Base-by-base conservation (phyloP, 2,888 invertebrate genomes). In the Tetheella fluctuosa region DNA sequence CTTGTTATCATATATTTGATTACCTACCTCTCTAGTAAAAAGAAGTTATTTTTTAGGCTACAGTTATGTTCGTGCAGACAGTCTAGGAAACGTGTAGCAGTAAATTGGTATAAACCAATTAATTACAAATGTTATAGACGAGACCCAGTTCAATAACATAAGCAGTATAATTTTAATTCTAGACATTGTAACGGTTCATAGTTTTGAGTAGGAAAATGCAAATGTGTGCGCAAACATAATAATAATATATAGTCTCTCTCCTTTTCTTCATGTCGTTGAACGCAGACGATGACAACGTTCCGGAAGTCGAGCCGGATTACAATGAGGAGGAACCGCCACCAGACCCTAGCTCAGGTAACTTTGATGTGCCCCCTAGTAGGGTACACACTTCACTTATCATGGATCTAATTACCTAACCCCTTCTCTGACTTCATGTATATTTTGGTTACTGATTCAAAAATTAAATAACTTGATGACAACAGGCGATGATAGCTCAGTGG, bases 181-280 rank as follows among this genome's bases (percentile, higher is more conserved):
- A 30, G 30, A 68, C 58, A 25, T 25, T 25, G 2, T 25, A 25
- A 25, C 25, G 25, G 25, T 34, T 3, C 34, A 58, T 58, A 54
- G 60, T 64, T 57, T 52, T 39, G 55, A 60, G 63, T 59, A 71
- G 23, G 23, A 12, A 15, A 39, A 17, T 59, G 59, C 80, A 76
- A 83, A 90, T 84, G 76, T 77, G 75, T 90, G 90, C 86, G 90
- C 90, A 91, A 93, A 92, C 92, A 88, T 92, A 89, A 92, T 92
- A 91, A 92, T 93, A 93, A 93, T 92, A 92, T 90, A 91, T 90
- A 93, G 93, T 93, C 88, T 93, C 92, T 91, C 91, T 92, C 88
- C 91, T 91, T 89, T 93, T 93, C 89, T 92, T 92, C 92, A 91
- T 93, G 95, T 96, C 95, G 94, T 95, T 96, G 94, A 96, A 95